These are phyloP conservation scores for Adoxophyes honmai DNA, from an alignment of 1,140 invertebrate genomes.

Conservation along the genomic window DNA sequence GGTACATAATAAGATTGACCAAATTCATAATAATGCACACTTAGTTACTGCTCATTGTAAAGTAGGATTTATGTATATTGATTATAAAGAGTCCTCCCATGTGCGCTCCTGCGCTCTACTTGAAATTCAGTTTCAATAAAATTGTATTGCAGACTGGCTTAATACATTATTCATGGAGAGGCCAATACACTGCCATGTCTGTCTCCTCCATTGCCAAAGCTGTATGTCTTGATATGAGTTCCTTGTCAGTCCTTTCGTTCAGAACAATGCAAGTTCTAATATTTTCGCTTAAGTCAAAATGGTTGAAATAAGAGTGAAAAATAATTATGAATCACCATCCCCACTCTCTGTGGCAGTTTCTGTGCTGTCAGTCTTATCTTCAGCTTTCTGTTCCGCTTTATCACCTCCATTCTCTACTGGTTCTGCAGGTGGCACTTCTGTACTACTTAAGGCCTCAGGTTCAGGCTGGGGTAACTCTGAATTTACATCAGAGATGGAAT, in stretches of 20 bases:
- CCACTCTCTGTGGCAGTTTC: neutral
- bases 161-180: no score
- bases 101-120: neutral
- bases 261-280: neutral
- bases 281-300: neutral
- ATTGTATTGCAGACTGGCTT: no score
- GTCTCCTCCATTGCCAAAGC: no score
- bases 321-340: neutral
- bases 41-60: no score
- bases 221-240: neutral
- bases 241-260: neutral
- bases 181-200: no score
- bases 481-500: conserved; percentile 67
- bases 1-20: no score
- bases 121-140: no score
- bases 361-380: conserved; percentile 16
- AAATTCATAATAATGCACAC: no score
- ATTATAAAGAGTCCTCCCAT: neutral
- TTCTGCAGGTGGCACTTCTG: neutral
- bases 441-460: neutral
- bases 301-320: neutral
- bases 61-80: no score
- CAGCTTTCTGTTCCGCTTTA: conserved; percentile 20
- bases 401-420: conserved; percentile 13
- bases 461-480: conserved; percentile 49